These are phyloP conservation scores for Poecilia latipinna DNA, from an alignment of 2,113 vertebrate species.

Conservation along the genomic window DNA sequence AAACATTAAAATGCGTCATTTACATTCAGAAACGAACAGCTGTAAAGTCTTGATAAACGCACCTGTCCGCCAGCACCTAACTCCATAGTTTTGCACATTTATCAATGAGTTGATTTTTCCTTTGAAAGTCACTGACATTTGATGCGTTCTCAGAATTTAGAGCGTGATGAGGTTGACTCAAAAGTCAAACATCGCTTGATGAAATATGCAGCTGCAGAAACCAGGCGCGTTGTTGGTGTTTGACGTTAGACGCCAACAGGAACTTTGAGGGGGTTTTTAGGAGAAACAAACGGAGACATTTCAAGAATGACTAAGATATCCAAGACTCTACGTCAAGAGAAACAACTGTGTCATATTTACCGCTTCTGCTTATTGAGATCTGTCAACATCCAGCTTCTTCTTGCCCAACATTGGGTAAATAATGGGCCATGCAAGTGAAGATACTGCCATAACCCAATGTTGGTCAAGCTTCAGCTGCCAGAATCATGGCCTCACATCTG, in stretches of 20 bases:
- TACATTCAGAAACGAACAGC: background rate
- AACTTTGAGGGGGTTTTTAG: no score
- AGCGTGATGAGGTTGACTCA: background rate
- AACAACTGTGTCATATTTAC: background rate
- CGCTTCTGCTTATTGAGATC: no score
- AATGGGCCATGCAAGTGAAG: no score
- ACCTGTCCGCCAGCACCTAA: background rate
- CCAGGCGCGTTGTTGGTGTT: background rate
- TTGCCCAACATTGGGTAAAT: no score
- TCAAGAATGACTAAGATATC: background rate
- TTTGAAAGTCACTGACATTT: background rate
- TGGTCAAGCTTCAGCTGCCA: no score
- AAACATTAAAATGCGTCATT: background rate
- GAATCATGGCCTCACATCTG: no score
- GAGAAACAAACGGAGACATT: background rate
- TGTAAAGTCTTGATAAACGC: background rate
- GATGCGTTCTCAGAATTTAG: background rate
- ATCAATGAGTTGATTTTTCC: background rate
- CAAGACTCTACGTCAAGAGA: background rate
- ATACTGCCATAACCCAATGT: no score
- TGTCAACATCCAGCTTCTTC: no score
- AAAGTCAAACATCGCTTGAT: background rate
- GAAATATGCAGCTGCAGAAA: background rate
- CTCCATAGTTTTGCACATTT: background rate
- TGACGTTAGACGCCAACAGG: no score